A percentile compares a stretch with the other conserved stretches of the same genome.
These are phyloP conservation scores for Chitala chitala DNA, from an alignment of 2,113 vertebrate genomes.

Conservation along the genomic window DNA sequence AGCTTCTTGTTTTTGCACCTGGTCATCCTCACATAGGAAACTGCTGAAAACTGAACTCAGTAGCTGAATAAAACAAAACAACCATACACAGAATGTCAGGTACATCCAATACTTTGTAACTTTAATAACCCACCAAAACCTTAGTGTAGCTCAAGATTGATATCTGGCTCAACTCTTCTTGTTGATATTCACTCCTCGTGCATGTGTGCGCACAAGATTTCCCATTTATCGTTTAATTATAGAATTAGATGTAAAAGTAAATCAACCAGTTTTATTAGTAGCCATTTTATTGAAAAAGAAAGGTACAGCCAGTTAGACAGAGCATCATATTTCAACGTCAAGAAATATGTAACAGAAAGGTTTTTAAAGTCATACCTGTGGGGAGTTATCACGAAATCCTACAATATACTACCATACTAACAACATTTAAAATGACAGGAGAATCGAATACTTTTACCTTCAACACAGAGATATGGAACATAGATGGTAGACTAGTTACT, in stretches of 20 bases:
- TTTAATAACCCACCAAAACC: no score
- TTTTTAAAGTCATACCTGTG: slow-evolving; percentile 37
- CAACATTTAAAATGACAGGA: slow-evolving; percentile 60
- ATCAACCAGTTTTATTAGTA: slow-evolving; percentile 54
- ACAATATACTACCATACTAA: slow-evolving; percentile 56
- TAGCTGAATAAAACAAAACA: no score
- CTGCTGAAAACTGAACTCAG: no score
- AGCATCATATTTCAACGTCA: slow-evolving; percentile 51
- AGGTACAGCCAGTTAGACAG: slow-evolving; percentile 65
- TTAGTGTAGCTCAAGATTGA: no score
- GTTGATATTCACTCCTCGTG: no score
- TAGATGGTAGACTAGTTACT: slow-evolving; percentile 50
- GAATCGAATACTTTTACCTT: slow-evolving; percentile 45
- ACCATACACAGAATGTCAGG: no score
- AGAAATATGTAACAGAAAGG: slow-evolving; percentile 63
- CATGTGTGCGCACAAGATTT: no score
- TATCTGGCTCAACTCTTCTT: no score
- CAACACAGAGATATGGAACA: slow-evolving; percentile 46
- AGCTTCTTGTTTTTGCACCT: no score
- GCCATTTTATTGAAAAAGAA: slow-evolving; percentile 71
- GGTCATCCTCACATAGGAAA: no score
- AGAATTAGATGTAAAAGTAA: background rate
- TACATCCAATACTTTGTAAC: no score
- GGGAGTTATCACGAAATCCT: slow-evolving; percentile 53
- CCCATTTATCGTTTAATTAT: background rate